Conservation (phyloP, 1,140 invertebrate genomes). For the Megathymus violae region DNA sequence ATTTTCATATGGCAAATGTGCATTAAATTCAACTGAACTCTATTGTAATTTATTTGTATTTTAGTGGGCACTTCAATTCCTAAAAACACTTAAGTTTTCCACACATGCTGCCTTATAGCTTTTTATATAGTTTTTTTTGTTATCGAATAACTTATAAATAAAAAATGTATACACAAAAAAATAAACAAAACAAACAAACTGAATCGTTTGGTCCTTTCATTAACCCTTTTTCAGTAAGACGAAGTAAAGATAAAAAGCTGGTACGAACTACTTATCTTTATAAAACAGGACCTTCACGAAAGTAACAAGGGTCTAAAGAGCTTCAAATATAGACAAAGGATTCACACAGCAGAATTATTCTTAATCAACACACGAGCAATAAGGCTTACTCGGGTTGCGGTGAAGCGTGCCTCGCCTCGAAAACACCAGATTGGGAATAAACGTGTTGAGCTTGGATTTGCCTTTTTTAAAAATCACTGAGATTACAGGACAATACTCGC, state of each 20-base stretch:
- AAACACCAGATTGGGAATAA: conserved; percentile 29
- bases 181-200: no score
- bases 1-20: no score
- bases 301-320: conserved; percentile 18
- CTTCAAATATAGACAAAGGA: conserved; percentile 24
- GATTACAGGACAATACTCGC: conserved; percentile 5
- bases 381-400: conserved; percentile 21
- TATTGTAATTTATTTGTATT: no score
- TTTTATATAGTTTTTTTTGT: no score
- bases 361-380: conserved; percentile 33
- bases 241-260: conserved; percentile 2
- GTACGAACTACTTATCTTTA: conserved; percentile 16
- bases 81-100: no score
- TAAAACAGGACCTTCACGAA: conserved; percentile 16
- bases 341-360: conserved; percentile 32
- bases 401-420: conserved; percentile 29
- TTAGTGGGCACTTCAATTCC: no score
- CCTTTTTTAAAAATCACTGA: conserved; percentile 21
- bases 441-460: conserved; percentile 18
- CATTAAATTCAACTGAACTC: no score
- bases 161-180: no score
- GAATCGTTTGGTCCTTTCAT: neutral
- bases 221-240: conserved; percentile 13
- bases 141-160: no score
- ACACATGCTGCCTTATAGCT: no score